These are phyloP conservation scores for Tachuris rubrigastra DNA, from an alignment of 2,113 vertebrate species.

Conservation along the genomic window DNA sequence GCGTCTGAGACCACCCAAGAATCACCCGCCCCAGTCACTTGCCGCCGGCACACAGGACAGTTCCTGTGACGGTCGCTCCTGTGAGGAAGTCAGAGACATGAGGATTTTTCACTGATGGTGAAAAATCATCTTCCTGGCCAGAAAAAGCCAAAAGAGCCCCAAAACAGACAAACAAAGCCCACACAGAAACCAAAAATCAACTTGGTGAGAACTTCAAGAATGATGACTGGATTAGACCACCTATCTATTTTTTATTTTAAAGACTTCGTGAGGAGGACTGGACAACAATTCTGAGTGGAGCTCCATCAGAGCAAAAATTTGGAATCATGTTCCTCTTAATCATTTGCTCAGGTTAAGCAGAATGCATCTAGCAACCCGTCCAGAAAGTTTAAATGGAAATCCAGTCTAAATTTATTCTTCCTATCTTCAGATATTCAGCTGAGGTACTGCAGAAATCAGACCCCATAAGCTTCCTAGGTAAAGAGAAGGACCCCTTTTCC, in stretches of 20 bases:
- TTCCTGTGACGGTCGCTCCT: constrained; percentile 95
- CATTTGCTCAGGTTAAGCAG: neutral
- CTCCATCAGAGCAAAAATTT: neutral
- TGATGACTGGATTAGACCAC: neutral
- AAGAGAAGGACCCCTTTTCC: neutral
- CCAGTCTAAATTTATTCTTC: neutral
- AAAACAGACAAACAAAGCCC: neutral
- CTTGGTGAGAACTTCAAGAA: neutral
- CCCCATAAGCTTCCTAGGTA: neutral
- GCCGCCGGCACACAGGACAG: constrained; percentile 94
- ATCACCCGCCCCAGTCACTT: constrained; percentile 90
- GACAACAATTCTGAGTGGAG: neutral
- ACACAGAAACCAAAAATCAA: neutral
- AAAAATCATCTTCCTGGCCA: neutral
- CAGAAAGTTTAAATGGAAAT: neutral
- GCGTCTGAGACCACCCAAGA: constrained; percentile 97
- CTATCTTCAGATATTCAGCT: neutral
- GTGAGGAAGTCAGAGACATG: constrained; percentile 56
- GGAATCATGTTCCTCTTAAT: neutral
- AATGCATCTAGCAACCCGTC: neutral
- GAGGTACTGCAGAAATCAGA: neutral
- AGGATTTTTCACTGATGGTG: neutral
- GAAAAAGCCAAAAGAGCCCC: neutral
- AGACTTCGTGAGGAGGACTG: neutral
- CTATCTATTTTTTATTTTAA: neutral